Evolutionary conservation across 2,888 invertebrate genomes (phyloP), one percentile per base, ranked within the genome.

Genomic region (Reticulitermes lucifugus): DNA sequence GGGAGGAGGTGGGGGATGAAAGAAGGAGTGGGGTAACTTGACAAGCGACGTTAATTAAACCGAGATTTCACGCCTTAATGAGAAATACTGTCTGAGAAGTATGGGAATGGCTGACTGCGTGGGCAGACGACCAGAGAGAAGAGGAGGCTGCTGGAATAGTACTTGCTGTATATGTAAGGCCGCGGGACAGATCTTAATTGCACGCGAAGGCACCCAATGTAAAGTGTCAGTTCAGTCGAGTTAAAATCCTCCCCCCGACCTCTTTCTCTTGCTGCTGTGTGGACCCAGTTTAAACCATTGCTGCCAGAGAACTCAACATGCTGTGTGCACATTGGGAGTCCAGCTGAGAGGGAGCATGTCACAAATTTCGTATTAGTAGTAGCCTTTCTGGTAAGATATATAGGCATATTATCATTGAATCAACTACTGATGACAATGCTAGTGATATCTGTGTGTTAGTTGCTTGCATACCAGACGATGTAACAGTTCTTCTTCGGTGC

Each of bases 1-100:
- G 70, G 4, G 29, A 35, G 51, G 12, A 9, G 51, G 51, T 21
- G 35, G 18, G 25, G 70, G 9, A 12, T n/a, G 22, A 60, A 43
- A 29, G 65, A 41, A 59, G 79, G 65, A 41, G 65, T 21, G 65
- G 35, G 46, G 46, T n/a, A 70, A 25, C 82, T 35, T 65, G 81
- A 70, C 65, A 80, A 43, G 81, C 71, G 80, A 82, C 82, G 86
- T 81, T 86, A 86, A 86, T 86, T 86, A 86, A 86, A 86, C 82
- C 80, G 70, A 86, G 86, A 86, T 86, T 86, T 86, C 86, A 82
- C 84, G 86, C 84, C 81, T 83, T 84, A 86, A 84, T 86, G 86
- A 86, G 86, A 86, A 84, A 84, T 84, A 79, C 85, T 77, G 77
- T 73, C 43, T 55, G 73, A 41, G 73, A 73, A 51, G 65, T 73